Evolutionary conservation across 2,113 vertebrate species (phyloP), one percentile per base, ranked within the genome.

Genomic region (Corydoras maculifer): DNA sequence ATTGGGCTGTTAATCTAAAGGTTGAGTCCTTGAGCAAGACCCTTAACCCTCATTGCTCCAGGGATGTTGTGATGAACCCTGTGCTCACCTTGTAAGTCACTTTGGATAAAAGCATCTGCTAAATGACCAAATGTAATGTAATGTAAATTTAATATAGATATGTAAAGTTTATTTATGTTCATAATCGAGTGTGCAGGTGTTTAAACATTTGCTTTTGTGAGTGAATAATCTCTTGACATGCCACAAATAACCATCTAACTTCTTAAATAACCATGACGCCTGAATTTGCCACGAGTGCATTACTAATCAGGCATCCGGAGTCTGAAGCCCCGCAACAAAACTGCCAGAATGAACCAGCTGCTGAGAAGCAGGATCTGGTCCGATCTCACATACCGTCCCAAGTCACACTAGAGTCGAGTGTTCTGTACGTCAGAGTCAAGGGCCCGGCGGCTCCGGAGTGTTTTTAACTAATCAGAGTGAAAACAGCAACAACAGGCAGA

Each of bases 331-430:
- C 57, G 35, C 14, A 66, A 3, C 60, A 64, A 71, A 73, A 69
- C 72, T 76, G 81, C 77, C 77, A 73, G 62, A 68, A 29, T 72
- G 69, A 75, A 82, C 80, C 71, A 83, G 64, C 65, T 72, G 65
- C 55, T 57, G 35, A 77, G 78, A 73, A 71, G 70, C 30, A 58
- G 32, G 66, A 54, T 12, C 61, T 58, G 68, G 59, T 81, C 57
- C n/a, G 67, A 51, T 62, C 53, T 67, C 5, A 61, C 57, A 60
- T 60, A 59, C 61, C 66, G 69, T 58, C 51, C 49, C 14, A 35
- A 66, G 31, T 12, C 3, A 43, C n/a, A 62, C 9, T 15, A 6
- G 9, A 29, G 62, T 62, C 60, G 49, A 70, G 49, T 48, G 51
- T 69, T 60, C 61, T 65, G 75, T 72, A 65, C n/a, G 12, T 57